Evolutionary conservation across 2,888 invertebrate species (phyloP).

Genomic region (Cepaea hortensis): DNA sequence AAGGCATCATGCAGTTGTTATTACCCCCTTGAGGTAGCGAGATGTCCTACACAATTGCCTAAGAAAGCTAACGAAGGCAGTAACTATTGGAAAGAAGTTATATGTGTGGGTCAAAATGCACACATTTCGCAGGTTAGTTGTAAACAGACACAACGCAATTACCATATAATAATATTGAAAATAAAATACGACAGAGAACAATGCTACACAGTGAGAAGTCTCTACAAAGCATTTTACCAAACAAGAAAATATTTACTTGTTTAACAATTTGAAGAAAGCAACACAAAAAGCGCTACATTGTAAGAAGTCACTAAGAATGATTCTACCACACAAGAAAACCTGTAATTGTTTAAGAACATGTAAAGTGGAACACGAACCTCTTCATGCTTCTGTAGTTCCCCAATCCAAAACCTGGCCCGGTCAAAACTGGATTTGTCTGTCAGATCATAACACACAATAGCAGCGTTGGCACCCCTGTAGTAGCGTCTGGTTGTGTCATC

Average conservation of each 20-base stretch:
- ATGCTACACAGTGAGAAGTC: neutral
- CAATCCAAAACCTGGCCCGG: conserved; percentile 82
- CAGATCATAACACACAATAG: conserved; percentile 85
- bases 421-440: conserved; percentile 80
- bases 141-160: neutral
- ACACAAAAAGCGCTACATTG: neutral
- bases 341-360: too few relatives aligned
- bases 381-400: conserved; percentile 81
- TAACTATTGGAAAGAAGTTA: too few relatives aligned
- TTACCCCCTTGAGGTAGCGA: too few relatives aligned
- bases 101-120: too few relatives aligned
- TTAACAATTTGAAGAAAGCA: neutral
- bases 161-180: neutral
- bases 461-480: conserved; percentile 84
- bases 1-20: too few relatives aligned
- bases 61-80: too few relatives aligned
- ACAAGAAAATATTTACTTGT: too few relatives aligned
- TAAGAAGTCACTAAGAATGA: neutral
- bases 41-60: too few relatives aligned
- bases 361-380: conserved; percentile 66
- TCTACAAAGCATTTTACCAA: neutral
- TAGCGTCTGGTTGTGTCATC: conserved; percentile 84
- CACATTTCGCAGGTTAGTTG: neutral
- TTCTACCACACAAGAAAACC: too few relatives aligned
- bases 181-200: neutral